Evolutionary conservation across 2,797 vertebrate genomes (phyloP).

Genomic region (Mus minutoides): DNA sequence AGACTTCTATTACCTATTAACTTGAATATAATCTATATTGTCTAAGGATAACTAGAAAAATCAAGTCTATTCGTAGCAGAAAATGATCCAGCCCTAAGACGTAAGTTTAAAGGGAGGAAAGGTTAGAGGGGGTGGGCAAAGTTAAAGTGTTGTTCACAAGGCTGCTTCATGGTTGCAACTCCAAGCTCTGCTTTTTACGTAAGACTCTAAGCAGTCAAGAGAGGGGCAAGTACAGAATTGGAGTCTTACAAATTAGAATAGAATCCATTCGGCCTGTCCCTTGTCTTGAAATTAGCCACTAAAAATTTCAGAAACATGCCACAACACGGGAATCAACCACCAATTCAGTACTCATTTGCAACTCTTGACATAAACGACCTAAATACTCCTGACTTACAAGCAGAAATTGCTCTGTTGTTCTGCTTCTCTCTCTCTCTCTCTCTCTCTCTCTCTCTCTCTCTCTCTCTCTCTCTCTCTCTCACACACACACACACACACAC

Average conservation of each 20-base stretch:
- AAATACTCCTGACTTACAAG: background rate
- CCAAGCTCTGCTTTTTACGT: background rate
- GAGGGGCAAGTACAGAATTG: background rate
- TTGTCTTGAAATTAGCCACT: background rate
- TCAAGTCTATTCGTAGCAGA: background rate
- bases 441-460: background rate
- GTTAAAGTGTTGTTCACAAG: background rate
- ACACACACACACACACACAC: no score
- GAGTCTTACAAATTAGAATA: background rate
- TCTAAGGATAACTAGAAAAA: slow-evolving; percentile 44
- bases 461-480: background rate
- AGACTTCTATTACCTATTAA: background rate
- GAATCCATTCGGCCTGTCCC: background rate
- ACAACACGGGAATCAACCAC: background rate
- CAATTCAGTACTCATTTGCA: slow-evolving; percentile 13
- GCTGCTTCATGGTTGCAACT: background rate
- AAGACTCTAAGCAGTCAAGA: background rate
- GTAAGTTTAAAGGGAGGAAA: background rate
- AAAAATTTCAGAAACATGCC: background rate
- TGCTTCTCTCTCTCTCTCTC: background rate
- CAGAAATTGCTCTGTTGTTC: background rate
- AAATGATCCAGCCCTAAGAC: background rate
- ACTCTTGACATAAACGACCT: background rate
- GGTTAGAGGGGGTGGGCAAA: no score
- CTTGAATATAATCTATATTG: background rate